Evolutionary conservation across 1,140 invertebrate genomes (phyloP), one percentile per base, ranked within the genome.

Genomic region (Drosophila kikkawai): DNA sequence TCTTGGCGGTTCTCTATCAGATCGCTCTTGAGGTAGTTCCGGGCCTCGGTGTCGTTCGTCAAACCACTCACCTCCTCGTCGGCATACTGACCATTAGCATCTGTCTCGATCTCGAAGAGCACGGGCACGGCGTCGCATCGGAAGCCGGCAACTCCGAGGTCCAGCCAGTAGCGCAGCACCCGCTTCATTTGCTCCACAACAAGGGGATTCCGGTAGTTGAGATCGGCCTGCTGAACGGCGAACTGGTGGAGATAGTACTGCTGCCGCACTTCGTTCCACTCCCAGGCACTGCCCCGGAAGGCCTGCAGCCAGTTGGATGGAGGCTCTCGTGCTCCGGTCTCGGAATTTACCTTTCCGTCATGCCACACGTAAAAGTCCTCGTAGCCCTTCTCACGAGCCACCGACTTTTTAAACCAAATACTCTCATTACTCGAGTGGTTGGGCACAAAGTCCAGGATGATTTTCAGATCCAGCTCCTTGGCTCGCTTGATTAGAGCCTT

Each of bases 351-450:
- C 44, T 93, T 93, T 0, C 94, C 94, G 71, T 95, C 93, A 48
- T 93, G 92, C 95, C 96, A 97, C 19, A 96, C 92, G 79, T 97
- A 97, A 91, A 94, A 97, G 64, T 97, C 94, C 44, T 94, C 94
- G 45, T 95, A 97, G 0, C 93, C 93, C 9, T 93, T 85, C 41
- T 95, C 93, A 9, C 93, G 92, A 4, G 93, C 92, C 32, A 94
- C 91, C 9, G 96, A 96, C 60, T 95, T 94, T n/a, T 93, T 80
- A 79, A 97, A 97, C 95, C 96, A 97, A 5, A 94, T 91, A 45
- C 95, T 95, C 56, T 95, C 91, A 50, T 95, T 94, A 57, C 96
- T 96, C 0, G 96, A 95, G 81, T 97, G 96, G 85, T 97, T 97
- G 0, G 96, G 96, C 7, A 47, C 93, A 63, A 93, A 93, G 48